phyloP scores from a whole-genome alignment of 2,113 vertebrate genomes.

The Grus americana region DNA sequence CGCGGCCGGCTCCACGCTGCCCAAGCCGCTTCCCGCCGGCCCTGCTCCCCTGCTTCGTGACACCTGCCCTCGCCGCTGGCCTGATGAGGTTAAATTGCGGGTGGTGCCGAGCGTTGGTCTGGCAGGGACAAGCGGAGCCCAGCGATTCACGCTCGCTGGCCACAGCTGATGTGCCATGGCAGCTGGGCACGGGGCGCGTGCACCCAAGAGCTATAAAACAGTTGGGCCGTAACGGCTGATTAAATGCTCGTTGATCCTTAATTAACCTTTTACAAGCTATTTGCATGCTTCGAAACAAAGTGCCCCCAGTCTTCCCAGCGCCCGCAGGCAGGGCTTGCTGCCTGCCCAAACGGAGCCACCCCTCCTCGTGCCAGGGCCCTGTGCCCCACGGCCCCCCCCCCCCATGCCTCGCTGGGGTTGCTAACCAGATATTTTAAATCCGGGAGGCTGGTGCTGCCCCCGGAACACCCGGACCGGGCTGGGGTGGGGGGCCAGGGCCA shows the following conservation, averaged over 20 bases:
- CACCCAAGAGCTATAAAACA: slow-evolving; percentile 26
- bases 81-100: not conserved
- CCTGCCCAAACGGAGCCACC: not conserved
- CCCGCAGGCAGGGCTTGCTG: not conserved
- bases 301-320: not conserved
- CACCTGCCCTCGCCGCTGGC: not conserved
- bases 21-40: not conserved
- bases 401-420: rapidly evolving
- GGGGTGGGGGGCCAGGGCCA: rapidly evolving
- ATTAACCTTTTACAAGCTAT: slow-evolving; percentile 66
- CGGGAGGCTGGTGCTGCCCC: not conserved
- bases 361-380: not conserved
- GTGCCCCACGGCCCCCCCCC: not conserved
- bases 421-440: not conserved
- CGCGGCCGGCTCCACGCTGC: not conserved
- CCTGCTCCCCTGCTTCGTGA: not conserved
- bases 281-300: not conserved
- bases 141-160: not conserved
- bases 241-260: slow-evolving; percentile 46
- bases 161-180: not conserved
- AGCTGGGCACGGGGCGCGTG: not conserved
- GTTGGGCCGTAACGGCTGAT: slow-evolving; percentile 37
- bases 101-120: rapidly evolving
- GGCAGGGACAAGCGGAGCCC: not conserved
- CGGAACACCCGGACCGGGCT: rapidly evolving